Base-by-base conservation (phyloP, 2,113 vertebrate species). In the Rhodinocichla rosea region DNA sequence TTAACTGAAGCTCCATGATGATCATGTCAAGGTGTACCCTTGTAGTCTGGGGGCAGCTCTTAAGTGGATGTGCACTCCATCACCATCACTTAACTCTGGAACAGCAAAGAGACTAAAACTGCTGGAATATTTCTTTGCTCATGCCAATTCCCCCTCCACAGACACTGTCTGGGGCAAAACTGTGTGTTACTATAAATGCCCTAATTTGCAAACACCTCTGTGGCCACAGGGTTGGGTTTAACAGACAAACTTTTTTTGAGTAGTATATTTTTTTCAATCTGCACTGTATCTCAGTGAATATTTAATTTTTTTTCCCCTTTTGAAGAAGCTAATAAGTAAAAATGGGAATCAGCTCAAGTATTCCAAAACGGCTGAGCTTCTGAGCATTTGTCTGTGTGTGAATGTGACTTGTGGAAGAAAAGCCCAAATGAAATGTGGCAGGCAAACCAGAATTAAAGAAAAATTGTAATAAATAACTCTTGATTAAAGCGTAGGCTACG, bases 401-500 rank as follows among this genome's bases (percentile, higher is more conserved):
- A 42, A 77, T 93, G 76, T 88, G 86, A 74, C 88, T 83, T 86
- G 39, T 47, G 65, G 79, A 88, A 88, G 79, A 88, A 95, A 77
- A 93, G 40, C 68, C 60, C 42, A 35, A 67, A 86, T 81, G 85
- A 77, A 90, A 85, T 80, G 83, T 94, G 94, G 74, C 89, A 78
- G 83, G 62, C 68, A 45, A 92, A 74, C 44, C 2, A 3, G 71
- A 83, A 95, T 83, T 50, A 90, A 77, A 90, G 90, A 76, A 90
- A 86, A 63, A 62, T 89, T 75, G 69, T 52, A 88, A 88, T 85
- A 91, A 95, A 83, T 89, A 81, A 83, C 45, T 92, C 83, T 60
- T 93, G 88, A 95, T 96, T 94, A 87, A 96, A 89, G 94, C 20
- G 6, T 67, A 89, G 64, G 60, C 77, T 93, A 49, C 60, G 87